Evolutionary conservation across 2,113 vertebrate species (phyloP).

Genomic region (Lichenostomus cassidix): DNA sequence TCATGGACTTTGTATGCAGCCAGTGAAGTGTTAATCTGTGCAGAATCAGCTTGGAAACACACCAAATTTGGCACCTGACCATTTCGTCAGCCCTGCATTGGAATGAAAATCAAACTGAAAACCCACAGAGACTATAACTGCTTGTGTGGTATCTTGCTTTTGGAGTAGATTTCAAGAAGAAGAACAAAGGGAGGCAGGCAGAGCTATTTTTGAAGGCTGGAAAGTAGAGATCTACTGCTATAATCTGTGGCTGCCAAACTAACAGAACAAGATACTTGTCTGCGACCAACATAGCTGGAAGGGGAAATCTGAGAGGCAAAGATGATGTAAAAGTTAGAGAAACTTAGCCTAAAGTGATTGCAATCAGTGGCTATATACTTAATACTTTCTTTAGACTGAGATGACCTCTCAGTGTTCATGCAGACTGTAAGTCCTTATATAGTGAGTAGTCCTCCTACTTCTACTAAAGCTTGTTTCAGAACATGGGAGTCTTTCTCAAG

Average conservation of each 20-base stretch:
- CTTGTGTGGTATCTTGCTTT: not conserved
- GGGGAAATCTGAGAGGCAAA: not conserved
- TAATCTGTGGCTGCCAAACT: not conserved
- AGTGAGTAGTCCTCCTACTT: not conserved
- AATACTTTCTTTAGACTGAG: not conserved
- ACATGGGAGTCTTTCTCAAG: not conserved
- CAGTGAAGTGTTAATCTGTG: conserved; percentile 6
- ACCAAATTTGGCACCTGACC: not conserved
- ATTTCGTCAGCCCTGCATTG: not conserved
- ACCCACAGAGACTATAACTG: not conserved
- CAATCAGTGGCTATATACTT: not conserved
- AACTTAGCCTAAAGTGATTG: not conserved
- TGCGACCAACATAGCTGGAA: not conserved
- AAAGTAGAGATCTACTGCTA: not conserved
- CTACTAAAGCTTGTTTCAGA: not conserved
- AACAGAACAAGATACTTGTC: not conserved
- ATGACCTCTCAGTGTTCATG: not conserved
- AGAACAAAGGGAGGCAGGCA: not conserved
- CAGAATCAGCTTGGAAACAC: not conserved
- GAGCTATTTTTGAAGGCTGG: not conserved
- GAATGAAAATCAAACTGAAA: conserved; percentile 14
- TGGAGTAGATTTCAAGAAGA: not conserved
- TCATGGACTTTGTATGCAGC: not conserved
- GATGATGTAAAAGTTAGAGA: not conserved
- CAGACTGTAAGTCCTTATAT: not conserved